These are phyloP conservation scores for Gorsachius magnificus DNA, from an alignment of 2,797 vertebrate species.

Conservation along the genomic window DNA sequence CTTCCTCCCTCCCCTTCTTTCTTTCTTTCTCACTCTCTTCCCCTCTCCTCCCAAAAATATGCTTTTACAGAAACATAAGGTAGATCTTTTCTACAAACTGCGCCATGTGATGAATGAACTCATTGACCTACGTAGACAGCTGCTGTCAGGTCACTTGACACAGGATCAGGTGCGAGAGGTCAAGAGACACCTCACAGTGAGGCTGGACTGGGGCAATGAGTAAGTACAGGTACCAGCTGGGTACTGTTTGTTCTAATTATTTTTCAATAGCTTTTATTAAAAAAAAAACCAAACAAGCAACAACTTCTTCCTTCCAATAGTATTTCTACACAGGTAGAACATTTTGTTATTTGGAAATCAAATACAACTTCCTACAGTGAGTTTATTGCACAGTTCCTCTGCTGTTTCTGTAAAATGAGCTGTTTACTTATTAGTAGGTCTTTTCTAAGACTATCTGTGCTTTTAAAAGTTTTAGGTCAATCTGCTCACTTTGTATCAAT, in stretches of 20 bases:
- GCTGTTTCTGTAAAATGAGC: neutral
- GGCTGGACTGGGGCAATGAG: conserved; percentile 99
- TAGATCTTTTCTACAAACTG: conserved; percentile 98
- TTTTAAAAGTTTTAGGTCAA: neutral
- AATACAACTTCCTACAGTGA: neutral
- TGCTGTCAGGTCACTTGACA: conserved; percentile 96
- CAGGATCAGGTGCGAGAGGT: conserved; percentile 98
- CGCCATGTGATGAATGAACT: conserved; percentile 99
- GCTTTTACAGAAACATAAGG: conserved; percentile 91
- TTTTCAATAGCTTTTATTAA: neutral
- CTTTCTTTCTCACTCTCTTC: neutral
- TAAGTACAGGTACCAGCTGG: conserved; percentile 80
- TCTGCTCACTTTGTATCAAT: neutral
- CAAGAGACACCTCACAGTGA: conserved; percentile 96
- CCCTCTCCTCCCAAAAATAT: conserved; percentile 27
- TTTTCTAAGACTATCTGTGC: neutral
- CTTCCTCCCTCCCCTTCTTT: neutral
- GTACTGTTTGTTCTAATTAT: conserved; percentile 10
- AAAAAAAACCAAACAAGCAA: neutral
- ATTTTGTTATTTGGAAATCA: neutral
- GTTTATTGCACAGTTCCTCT: neutral
- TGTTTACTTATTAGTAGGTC: neutral
- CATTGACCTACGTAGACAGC: conserved; percentile 95
- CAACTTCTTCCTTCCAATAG: rapidly evolving
- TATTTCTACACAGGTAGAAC: neutral